A percentile compares a stretch with the other conserved stretches of the same genome.
These are phyloP conservation scores for Nephrotoma guestfalica DNA, from an alignment of 2,888 invertebrate species.

Conservation along the genomic window DNA sequence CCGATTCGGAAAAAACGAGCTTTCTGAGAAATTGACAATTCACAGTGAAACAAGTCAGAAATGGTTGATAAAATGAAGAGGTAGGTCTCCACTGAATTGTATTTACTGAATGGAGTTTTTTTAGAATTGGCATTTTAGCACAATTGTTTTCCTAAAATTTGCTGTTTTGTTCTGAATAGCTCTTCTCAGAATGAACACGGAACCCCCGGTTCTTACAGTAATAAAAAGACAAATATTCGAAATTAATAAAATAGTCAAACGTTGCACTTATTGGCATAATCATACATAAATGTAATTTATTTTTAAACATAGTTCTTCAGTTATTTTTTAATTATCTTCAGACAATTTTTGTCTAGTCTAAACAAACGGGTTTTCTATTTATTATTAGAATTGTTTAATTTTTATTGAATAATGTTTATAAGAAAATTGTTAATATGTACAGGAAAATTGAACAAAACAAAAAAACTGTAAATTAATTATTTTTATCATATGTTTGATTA, in stretches of 20 bases:
- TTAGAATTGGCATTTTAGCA: too few relatives aligned
- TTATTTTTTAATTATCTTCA: not conserved
- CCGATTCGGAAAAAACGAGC: too few relatives aligned
- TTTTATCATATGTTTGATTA: not conserved
- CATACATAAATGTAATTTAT: not conserved
- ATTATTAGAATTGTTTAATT: not conserved
- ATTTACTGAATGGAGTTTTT: too few relatives aligned
- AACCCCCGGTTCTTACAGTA: too few relatives aligned
- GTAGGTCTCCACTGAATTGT: too few relatives aligned
- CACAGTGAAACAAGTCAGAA: too few relatives aligned
- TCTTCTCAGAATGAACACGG: too few relatives aligned
- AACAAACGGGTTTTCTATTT: not conserved
- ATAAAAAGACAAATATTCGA: too few relatives aligned
- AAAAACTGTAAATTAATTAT: not conserved
- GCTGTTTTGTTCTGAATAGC: too few relatives aligned
- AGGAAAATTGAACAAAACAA: not conserved
- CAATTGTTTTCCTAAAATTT: too few relatives aligned
- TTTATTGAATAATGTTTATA: not conserved
- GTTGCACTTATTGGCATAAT: not conserved
- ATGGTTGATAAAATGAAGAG: too few relatives aligned
- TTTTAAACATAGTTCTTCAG: not conserved
- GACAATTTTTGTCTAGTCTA: not conserved
- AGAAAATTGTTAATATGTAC: not conserved
- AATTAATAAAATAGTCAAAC: not conserved
- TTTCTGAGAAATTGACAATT: too few relatives aligned